Conservation (phyloP, 2,113 vertebrate species). For the Lanius collurio region DNA sequence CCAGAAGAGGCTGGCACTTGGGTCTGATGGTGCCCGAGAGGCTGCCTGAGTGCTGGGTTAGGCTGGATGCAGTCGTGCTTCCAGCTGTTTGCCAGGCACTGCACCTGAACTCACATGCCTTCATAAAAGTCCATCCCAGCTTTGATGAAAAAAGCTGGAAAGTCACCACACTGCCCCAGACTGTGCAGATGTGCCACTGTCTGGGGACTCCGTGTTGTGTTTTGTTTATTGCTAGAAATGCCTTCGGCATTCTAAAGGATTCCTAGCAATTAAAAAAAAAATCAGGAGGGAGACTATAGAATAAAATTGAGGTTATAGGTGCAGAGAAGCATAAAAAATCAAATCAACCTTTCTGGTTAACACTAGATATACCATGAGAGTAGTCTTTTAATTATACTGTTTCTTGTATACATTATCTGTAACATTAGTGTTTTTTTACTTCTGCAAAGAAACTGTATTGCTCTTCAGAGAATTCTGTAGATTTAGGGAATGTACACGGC, state of each 20-base stretch:
- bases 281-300: neutral
- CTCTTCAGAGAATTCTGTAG: neutral
- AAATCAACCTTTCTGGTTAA: neutral
- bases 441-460: neutral
- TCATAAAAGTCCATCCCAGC: neutral
- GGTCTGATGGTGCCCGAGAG: neutral
- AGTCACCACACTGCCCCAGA: neutral
- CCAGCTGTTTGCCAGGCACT: neutral
- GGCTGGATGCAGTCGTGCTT: neutral
- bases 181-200: neutral
- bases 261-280: neutral
- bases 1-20: neutral
- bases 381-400: neutral
- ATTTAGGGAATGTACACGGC: neutral
- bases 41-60: neutral
- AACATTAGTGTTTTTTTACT: neutral
- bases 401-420: neutral
- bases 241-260: neutral
- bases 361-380: neutral
- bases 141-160: neutral
- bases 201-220: neutral
- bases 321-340: neutral
- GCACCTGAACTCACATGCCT: neutral
- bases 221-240: neutral
- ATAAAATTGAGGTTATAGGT: neutral